phyloP scores from a whole-genome alignment of 2,797 vertebrate genomes.

The Ctenopoma multispine region DNA sequence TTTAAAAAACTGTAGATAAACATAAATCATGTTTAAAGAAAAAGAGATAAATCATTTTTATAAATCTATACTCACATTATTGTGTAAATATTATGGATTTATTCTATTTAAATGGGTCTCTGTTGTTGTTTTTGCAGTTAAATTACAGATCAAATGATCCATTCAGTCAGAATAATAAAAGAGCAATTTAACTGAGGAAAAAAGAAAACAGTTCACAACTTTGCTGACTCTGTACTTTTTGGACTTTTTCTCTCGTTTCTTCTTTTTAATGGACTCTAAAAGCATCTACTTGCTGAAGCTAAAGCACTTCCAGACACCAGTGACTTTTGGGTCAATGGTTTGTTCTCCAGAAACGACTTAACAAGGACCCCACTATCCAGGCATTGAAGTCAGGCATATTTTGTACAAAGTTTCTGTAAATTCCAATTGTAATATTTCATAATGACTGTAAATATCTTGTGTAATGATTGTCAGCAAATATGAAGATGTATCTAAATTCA shows the following conservation, averaged over 20 bases:
- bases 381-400: slow-evolving; percentile 86
- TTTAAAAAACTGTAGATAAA: slow-evolving; percentile 85
- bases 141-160: slow-evolving; percentile 82
- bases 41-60: slow-evolving; percentile 84
- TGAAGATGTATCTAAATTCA: slow-evolving; percentile 89
- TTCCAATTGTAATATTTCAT: slow-evolving; percentile 90
- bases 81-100: slow-evolving; percentile 87
- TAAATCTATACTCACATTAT: slow-evolving; percentile 85
- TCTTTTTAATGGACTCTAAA: slow-evolving; percentile 83
- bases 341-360: slow-evolving; percentile 78
- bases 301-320: slow-evolving; percentile 83
- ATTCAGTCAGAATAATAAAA: slow-evolving; percentile 73
- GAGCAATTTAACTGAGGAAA: slow-evolving; percentile 70
- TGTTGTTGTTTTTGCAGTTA: slow-evolving; percentile 87
- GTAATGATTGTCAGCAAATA: slow-evolving; percentile 89
- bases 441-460: slow-evolving; percentile 89
- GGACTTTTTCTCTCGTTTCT: slow-evolving; percentile 77
- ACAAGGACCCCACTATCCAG: slow-evolving; percentile 82
- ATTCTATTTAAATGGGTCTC: slow-evolving; percentile 87
- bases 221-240: slow-evolving; percentile 81
- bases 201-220: slow-evolving; percentile 76
- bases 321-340: slow-evolving; percentile 80
- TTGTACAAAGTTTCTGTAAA: slow-evolving; percentile 89
- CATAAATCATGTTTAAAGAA: slow-evolving; percentile 85
- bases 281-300: slow-evolving; percentile 81